Percentiles rank a stretch among this genome's conserved stretches.
Evolutionary conservation across 2,888 invertebrate species (phyloP).

Genomic region (Lasius fuliginosus): DNA sequence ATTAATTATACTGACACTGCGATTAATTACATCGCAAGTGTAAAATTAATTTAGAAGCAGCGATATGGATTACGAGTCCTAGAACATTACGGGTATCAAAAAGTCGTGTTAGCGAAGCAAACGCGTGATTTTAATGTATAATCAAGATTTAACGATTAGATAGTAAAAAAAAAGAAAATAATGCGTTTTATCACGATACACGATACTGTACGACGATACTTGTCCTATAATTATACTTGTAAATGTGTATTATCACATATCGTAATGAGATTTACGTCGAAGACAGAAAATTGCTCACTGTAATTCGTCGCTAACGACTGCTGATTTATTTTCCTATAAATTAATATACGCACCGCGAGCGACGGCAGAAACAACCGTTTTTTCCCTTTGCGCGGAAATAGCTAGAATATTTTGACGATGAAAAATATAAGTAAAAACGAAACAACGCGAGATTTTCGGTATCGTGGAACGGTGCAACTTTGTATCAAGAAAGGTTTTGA

Average conservation of each 20-base stretch:
- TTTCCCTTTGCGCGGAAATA: conserved; percentile 18
- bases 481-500: not conserved
- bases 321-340: conserved; percentile 70
- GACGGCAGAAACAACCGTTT: conserved; percentile 1
- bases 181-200: not conserved
- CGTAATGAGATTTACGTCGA: conserved; percentile 64
- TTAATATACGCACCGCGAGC: conserved; percentile 27
- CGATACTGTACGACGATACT: conserved; percentile 57
- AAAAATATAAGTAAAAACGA: not conserved
- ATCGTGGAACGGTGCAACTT: not conserved
- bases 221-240: conserved; percentile 66
- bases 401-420: conserved; percentile 4
- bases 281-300: conserved; percentile 73
- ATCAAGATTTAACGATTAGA: conserved; percentile 57
- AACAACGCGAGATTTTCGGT: conserved; percentile 1
- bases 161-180: conserved; percentile 37
- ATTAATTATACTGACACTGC: conserved; percentile 6
- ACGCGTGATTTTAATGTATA: conserved; percentile 44
- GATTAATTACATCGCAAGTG: conserved; percentile 20
- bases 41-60: conserved; percentile 49
- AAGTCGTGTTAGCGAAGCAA: conserved; percentile 57
- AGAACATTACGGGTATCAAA: conserved; percentile 62
- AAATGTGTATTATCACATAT: conserved; percentile 73
- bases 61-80: conserved; percentile 56
- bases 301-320: conserved; percentile 70